These are phyloP conservation scores for Nineta flava DNA, from an alignment of 2,888 invertebrate genomes.

Conservation along the genomic window DNA sequence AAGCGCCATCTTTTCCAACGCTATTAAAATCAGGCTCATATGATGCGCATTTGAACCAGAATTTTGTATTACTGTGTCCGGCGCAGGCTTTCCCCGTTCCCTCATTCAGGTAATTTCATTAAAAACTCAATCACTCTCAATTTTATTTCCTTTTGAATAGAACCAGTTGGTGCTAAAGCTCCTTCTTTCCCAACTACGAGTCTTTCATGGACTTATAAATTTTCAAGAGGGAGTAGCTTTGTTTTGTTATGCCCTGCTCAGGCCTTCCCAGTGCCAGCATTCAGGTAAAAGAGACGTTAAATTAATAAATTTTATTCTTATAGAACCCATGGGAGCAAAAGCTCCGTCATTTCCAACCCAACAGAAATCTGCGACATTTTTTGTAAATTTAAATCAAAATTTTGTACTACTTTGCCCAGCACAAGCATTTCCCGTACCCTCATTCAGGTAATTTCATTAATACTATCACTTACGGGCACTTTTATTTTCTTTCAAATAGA, in stretches of 20 bases:
- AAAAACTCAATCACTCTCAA: too few relatives aligned
- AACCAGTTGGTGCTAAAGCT: slow-evolving; percentile 49
- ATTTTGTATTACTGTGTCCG: slow-evolving; percentile 47
- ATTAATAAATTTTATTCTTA: too few relatives aligned
- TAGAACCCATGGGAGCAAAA: slow-evolving; percentile 24
- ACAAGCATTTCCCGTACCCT: slow-evolving; percentile 38
- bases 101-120: slow-evolving; percentile 38
- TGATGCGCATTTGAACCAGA: too few relatives aligned
- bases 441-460: slow-evolving; percentile 31
- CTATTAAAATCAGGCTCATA: too few relatives aligned
- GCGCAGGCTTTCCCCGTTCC: slow-evolving; percentile 58
- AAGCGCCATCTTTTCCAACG: too few relatives aligned
- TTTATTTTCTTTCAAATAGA: neutral
- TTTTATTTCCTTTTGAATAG: slow-evolving; percentile 23
- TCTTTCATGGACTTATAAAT: slow-evolving; percentile 41
- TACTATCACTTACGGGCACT: neutral
- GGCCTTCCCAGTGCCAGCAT: slow-evolving; percentile 49
- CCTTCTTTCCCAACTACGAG: slow-evolving; percentile 46
- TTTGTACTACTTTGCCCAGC: slow-evolving; percentile 33
- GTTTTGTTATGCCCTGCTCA: slow-evolving; percentile 54
- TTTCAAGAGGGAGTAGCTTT: slow-evolving; percentile 36
- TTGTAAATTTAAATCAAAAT: slow-evolving; percentile 20
- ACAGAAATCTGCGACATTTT: slow-evolving; percentile 20
- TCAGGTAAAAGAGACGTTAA: slow-evolving; percentile 27
- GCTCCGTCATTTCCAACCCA: slow-evolving; percentile 22